Conservation (phyloP, 2,888 invertebrate genomes). For the Drosophila putrida region DNA sequence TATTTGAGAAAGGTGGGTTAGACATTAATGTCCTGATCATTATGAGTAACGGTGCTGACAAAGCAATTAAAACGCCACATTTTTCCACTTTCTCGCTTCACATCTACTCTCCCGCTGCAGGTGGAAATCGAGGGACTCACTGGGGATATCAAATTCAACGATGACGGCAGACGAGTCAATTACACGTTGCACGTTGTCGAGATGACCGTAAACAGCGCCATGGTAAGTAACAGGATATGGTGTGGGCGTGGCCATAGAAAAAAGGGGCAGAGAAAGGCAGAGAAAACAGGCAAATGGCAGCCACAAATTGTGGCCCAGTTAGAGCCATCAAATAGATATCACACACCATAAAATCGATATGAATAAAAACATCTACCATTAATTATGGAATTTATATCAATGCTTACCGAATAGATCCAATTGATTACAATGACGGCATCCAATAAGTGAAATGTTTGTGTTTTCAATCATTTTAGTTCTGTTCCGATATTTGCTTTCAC, state of each 20-base stretch:
- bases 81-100: slow-evolving; percentile 5
- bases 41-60: slow-evolving; percentile 53
- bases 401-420: background rate
- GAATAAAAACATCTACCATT: background rate
- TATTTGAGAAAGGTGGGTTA: slow-evolving; percentile 89
- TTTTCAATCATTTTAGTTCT: too few relatives aligned
- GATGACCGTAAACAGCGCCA: slow-evolving; percentile 89
- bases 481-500: background rate
- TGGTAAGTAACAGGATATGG: slow-evolving; percentile 57
- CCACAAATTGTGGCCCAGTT: slow-evolving; percentile 7
- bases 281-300: background rate
- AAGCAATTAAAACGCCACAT: slow-evolving; percentile 73
- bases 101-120: slow-evolving; percentile 86
- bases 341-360: slow-evolving; percentile 13
- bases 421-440: too few relatives aligned
- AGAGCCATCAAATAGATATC: slow-evolving; percentile 13
- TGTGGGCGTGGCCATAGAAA: background rate
- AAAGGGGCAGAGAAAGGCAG: background rate
- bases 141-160: slow-evolving; percentile 95
- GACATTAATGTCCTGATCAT: slow-evolving; percentile 55
- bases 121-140: slow-evolving; percentile 96
- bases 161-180: slow-evolving; percentile 94
- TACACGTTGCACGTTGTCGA: slow-evolving; percentile 96
- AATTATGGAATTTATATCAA: slow-evolving; percentile 8
- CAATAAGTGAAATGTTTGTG: too few relatives aligned